These are phyloP conservation scores for Erethizon dorsatum DNA, from an alignment of 2,797 vertebrate species.

Conservation along the genomic window DNA sequence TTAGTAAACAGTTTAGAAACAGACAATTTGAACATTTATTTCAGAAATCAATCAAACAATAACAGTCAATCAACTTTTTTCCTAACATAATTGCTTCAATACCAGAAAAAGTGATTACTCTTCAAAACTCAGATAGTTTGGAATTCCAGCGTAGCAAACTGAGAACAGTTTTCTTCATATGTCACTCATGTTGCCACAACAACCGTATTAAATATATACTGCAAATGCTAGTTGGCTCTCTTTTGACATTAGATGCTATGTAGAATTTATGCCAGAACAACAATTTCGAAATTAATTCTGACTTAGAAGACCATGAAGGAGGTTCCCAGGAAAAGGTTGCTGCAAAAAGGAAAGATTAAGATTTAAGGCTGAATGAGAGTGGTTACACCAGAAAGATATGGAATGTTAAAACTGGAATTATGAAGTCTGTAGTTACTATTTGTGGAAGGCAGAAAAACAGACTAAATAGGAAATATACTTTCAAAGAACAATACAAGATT, in stretches of 20 bases:
- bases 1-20: conserved; percentile 76
- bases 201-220: conserved; percentile 43
- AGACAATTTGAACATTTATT: conserved; percentile 75
- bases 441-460: conserved; percentile 62
- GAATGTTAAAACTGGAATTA: conserved; percentile 72
- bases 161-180: conserved; percentile 75
- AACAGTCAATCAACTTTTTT: conserved; percentile 61
- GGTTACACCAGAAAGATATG: conserved; percentile 57
- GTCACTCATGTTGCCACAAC: conserved; percentile 65
- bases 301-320: conserved; percentile 60
- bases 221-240: conserved; percentile 52
- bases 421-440: conserved; percentile 59
- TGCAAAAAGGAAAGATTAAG: conserved; percentile 63
- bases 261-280: conserved; percentile 64
- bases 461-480: conserved; percentile 51
- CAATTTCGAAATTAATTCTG: conserved; percentile 64
- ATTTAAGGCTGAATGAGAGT: conserved; percentile 68
- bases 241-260: conserved; percentile 67
- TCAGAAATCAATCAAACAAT: conserved; percentile 76
- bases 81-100: conserved; percentile 70
- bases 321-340: conserved; percentile 67
- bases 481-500: conserved; percentile 62
- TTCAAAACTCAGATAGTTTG: conserved; percentile 78
- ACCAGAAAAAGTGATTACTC: conserved; percentile 68
- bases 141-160: conserved; percentile 80